Base-by-base conservation (phyloP, 2,888 invertebrate species). In the Dolichopus griseipennis region DNA sequence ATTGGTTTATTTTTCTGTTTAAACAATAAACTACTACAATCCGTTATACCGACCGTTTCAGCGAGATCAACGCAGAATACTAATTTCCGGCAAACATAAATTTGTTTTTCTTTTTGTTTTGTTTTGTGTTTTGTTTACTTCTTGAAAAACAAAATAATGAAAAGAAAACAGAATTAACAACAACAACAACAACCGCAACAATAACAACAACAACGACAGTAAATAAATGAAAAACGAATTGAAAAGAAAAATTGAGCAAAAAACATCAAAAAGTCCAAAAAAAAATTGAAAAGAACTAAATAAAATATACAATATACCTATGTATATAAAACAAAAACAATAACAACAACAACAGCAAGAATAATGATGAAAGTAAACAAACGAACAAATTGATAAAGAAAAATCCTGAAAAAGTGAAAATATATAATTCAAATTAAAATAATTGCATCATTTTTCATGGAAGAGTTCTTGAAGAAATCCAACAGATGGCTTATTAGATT, bases 31-130 rank as follows among this genome's bases (percentile, higher is more conserved):
- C n/a, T n/a, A 12, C 15, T 12, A 12, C 18, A 52, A 52, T 52
- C 52, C 52, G 52, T 52, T 52, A 52, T 18, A 52, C 41, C 52
- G 52, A 52, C 52, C 52, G 52, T 52, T 52, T 52, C 52, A 52
- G 52, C 52, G 52, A 52, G 52, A 52, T 52, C 52, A 52, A 52
- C 52, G 52, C 52, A 52, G 52, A 52, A 52, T 52, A 52, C 52
- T 52, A 52, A 52, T 52, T 52, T 52, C 52, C 52, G 52, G 52
- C 52, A 52, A 52, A 52, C 15, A 52, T 52, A 52, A 10, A 37
- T 37, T 10, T 12, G 2, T 27, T 27, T 27, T 27, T 27, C 5
- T 2, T 27, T 27, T 27, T 27, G n/a, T n/a, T n/a, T n/a, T n/a
- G n/a, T n/a, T n/a, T n/a, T n/a, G n/a, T 10, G 12, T 12, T 12